phyloP scores from a whole-genome alignment of 1,140 invertebrate species.

The Vanessa atalanta region DNA sequence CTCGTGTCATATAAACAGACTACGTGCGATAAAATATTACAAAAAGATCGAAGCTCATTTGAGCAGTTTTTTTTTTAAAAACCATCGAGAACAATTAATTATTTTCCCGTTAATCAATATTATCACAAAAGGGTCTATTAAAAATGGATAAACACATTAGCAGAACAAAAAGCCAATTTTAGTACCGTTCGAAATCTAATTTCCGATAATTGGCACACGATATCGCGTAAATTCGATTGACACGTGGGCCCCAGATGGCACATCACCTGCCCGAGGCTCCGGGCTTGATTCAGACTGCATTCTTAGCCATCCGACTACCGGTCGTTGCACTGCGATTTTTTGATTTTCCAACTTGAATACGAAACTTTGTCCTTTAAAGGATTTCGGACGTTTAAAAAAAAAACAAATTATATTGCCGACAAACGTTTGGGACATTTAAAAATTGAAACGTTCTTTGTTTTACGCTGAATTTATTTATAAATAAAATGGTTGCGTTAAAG shows the following conservation, averaged over 20 bases:
- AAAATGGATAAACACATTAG: constrained; percentile 38
- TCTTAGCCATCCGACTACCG: constrained; percentile 61
- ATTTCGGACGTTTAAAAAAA: constrained; percentile 15
- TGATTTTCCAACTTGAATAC: constrained; percentile 34
- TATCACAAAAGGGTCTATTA: constrained; percentile 36
- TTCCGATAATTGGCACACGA: constrained; percentile 59
- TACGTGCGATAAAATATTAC: no score
- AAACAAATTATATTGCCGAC: constrained; percentile 30
- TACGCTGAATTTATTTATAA: background rate
- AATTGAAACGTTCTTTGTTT: background rate
- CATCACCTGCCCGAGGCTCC: constrained; percentile 66
- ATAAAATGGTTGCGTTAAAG: background rate
- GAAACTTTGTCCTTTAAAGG: constrained; percentile 24
- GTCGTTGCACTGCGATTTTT: constrained; percentile 54
- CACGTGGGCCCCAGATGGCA: constrained; percentile 69
- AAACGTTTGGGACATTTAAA: constrained; percentile 18
- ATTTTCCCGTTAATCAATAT: constrained; percentile 28
- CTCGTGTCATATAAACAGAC: no score
- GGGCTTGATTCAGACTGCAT: constrained; percentile 64
- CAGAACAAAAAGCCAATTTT: constrained; percentile 18
- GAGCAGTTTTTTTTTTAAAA: background rate
- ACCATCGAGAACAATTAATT: constrained; percentile 22
- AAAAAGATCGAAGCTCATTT: background rate
- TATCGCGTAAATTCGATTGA: constrained; percentile 57
- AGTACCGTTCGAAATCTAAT: constrained; percentile 53